These are phyloP conservation scores for Falco berigora DNA, from an alignment of 2,797 vertebrate species.

Conservation along the genomic window DNA sequence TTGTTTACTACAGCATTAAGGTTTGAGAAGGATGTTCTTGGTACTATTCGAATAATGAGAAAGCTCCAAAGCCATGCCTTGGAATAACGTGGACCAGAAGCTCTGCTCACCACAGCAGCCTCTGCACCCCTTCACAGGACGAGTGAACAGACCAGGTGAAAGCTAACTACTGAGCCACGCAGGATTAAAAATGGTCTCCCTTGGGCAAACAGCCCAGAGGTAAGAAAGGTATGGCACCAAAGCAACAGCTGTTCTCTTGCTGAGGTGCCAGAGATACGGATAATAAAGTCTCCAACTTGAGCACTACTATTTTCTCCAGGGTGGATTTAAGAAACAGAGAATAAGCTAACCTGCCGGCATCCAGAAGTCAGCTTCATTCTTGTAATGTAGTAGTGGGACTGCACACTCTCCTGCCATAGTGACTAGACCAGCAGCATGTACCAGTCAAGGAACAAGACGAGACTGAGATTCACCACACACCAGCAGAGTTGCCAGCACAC, in stretches of 20 bases:
- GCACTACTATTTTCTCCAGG: background rate
- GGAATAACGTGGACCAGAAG: background rate
- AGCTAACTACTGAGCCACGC: background rate
- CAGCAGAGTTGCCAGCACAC: background rate
- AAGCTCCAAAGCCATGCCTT: background rate
- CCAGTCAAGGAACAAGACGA: background rate
- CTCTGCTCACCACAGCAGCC: background rate
- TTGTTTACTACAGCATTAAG: conserved; percentile 24
- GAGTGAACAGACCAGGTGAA: background rate
- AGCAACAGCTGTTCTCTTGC: background rate
- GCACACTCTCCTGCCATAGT: background rate
- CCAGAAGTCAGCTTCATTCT: background rate
- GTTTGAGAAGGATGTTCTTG: background rate
- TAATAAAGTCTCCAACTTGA: background rate
- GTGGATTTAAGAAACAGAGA: background rate
- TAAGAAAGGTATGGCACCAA: background rate
- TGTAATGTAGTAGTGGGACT: background rate
- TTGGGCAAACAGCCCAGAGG: background rate
- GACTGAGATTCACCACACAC: background rate
- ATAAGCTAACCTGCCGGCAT: background rate
- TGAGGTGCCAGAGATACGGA: background rate
- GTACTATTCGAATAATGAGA: background rate
- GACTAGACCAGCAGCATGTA: background rate
- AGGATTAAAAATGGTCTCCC: background rate
- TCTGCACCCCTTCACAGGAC: background rate